Percentiles rank a stretch among this genome's conserved stretches.
Conservation (phyloP, 2,797 vertebrate genomes). For the Myripristis jacobus region DNA sequence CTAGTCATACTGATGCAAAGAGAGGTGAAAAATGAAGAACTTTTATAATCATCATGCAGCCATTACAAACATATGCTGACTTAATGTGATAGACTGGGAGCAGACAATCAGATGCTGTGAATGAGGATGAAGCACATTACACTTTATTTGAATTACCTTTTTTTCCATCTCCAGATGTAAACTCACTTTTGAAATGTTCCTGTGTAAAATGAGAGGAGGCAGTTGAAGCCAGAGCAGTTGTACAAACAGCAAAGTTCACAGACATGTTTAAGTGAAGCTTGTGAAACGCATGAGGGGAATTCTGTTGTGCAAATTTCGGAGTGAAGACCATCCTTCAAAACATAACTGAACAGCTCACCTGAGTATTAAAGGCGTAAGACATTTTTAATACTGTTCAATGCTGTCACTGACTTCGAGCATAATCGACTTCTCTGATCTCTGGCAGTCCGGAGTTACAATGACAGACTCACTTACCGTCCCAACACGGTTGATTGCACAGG, state of each 20-base stretch:
- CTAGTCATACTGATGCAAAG: not conserved
- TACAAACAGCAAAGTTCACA: not conserved
- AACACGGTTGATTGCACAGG: constrained; percentile 96
- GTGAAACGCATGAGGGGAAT: not conserved
- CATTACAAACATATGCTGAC: constrained; percentile 28
- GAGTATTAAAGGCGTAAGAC: not conserved
- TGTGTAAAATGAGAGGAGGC: constrained; percentile 70
- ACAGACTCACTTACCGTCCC: constrained; percentile 85
- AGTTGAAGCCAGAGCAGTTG: constrained; percentile 17
- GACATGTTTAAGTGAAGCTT: not conserved
- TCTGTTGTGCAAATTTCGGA: not conserved
- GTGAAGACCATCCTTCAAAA: not conserved
- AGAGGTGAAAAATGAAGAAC: constrained; percentile 5
- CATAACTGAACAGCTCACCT: not conserved
- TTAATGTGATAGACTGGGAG: not conserved
- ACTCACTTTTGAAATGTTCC: constrained; percentile 93
- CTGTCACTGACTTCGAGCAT: not conserved
- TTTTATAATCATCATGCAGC: constrained; percentile 5
- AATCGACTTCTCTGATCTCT: no score
- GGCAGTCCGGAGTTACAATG: not conserved
- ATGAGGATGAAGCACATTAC: not conserved
- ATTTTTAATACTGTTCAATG: not conserved
- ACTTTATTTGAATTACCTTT: constrained; percentile 83
- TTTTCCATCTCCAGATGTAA: constrained; percentile 94
- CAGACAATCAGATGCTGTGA: not conserved